phyloP scores from a whole-genome alignment of 2,113 vertebrate species.

The Petroica traversi region DNA sequence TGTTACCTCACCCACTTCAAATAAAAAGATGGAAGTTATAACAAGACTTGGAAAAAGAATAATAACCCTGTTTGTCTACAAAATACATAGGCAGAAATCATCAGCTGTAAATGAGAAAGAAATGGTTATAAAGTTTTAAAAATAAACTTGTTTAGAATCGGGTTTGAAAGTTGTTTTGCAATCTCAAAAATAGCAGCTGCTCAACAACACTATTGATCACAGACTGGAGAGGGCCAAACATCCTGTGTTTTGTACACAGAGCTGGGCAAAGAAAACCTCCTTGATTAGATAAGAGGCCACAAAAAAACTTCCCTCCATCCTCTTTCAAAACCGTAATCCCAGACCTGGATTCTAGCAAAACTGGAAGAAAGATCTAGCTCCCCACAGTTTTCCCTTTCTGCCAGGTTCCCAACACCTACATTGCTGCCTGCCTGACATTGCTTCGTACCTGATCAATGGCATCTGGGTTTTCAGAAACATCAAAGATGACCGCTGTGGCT shows the following conservation, averaged over 20 bases:
- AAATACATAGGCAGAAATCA: background rate
- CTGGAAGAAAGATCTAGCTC: background rate
- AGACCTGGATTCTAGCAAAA: background rate
- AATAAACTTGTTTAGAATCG: background rate
- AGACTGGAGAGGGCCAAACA: background rate
- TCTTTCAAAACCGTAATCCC: background rate
- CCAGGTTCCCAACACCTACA: background rate
- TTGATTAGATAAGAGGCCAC: background rate
- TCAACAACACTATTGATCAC: background rate
- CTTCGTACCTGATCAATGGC: conserved; percentile 93
- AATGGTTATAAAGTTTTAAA: background rate
- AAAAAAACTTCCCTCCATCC: background rate
- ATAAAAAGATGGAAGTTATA: background rate
- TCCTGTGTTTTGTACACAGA: background rate
- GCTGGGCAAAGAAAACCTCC: background rate
- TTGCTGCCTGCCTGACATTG: background rate
- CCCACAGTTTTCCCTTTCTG: background rate
- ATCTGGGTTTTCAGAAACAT: conserved; percentile 97
- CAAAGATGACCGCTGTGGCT: conserved; percentile 98
- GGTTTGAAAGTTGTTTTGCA: background rate
- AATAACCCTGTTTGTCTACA: background rate
- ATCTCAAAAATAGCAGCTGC: background rate
- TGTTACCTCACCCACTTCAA: background rate
- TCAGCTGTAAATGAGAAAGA: background rate
- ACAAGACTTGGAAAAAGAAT: background rate